phyloP scores from a whole-genome alignment of 1,140 invertebrate genomes.

The roundworm (Caenorhabditis elegans) region DNA sequence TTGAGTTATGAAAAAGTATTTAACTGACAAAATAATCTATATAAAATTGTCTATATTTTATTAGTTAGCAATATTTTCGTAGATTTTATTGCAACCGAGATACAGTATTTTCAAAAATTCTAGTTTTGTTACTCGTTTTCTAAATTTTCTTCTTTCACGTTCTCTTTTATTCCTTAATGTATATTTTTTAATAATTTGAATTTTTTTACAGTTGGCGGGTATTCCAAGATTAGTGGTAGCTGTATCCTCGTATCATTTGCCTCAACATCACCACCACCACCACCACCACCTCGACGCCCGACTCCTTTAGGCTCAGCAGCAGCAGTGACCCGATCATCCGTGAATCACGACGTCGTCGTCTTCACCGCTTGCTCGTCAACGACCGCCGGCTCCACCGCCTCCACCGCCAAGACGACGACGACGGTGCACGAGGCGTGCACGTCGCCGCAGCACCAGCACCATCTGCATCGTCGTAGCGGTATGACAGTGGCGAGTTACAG shows the following conservation, averaged over 20 bases:
- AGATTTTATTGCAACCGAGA: too few relatives aligned
- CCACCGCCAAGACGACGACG: not conserved
- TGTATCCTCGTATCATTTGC: not conserved
- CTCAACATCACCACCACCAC: not conserved
- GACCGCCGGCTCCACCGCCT: not conserved
- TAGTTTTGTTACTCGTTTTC: not conserved
- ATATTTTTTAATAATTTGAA: too few relatives aligned
- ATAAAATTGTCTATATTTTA: too few relatives aligned
- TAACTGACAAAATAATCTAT: too few relatives aligned
- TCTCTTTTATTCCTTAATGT: not conserved
- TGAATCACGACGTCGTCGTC: not conserved
- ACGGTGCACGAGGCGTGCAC: not conserved
- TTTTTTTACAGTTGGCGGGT: slow-evolving; percentile 14
- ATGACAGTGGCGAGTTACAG: slow-evolving; percentile 61
- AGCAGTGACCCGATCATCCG: too few relatives aligned
- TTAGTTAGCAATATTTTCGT: too few relatives aligned
- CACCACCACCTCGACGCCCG: not conserved
- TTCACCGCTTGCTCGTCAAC: not conserved
- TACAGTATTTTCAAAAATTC: not conserved
- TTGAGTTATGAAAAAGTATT: too few relatives aligned
- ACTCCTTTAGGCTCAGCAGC: not conserved
- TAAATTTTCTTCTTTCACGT: not conserved
- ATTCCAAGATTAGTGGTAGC: slow-evolving; percentile 6
- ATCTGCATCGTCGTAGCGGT: not conserved
- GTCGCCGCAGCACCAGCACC: not conserved